phyloP scores from a whole-genome alignment of 2,113 vertebrate genomes.

The Microcebus tavaratra region DNA sequence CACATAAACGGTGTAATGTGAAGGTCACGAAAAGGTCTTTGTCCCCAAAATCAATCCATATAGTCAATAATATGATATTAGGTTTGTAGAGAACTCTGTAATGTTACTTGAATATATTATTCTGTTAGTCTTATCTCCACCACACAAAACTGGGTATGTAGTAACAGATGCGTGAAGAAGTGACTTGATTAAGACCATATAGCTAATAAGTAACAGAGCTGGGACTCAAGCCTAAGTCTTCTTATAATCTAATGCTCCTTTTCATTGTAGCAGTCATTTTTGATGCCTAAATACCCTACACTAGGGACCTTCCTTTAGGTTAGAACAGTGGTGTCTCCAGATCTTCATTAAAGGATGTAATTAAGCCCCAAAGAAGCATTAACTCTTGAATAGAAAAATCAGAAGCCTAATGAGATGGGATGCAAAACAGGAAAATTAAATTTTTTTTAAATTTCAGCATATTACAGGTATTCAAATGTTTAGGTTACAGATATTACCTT shows the following conservation, averaged over 20 bases:
- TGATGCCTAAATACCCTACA: neutral
- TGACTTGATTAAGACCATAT: neutral
- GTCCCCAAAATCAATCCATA: neutral
- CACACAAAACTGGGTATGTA: neutral
- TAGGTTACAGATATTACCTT: too few relatives aligned
- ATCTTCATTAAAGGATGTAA: neutral
- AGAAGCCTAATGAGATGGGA: neutral
- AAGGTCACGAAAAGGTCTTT: slow-evolving; percentile 1
- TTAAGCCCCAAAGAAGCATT: neutral
- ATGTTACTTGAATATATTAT: neutral
- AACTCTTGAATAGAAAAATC: neutral
- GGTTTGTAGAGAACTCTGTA: neutral
- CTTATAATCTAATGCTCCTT: neutral
- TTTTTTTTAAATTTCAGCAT: too few relatives aligned
- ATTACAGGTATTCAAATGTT: too few relatives aligned
- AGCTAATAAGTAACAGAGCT: neutral
- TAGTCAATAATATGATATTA: neutral
- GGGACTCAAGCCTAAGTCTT: neutral
- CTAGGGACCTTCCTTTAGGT: neutral
- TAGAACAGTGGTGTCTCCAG: neutral
- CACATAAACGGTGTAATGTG: neutral
- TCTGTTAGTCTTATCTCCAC: neutral
- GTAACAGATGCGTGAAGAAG: neutral
- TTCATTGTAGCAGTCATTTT: neutral
- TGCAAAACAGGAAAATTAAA: neutral